Percentiles rank a stretch among this genome's conserved stretches.
Conservation (phyloP, 2,888 invertebrate species). For the Formica aserva region DNA sequence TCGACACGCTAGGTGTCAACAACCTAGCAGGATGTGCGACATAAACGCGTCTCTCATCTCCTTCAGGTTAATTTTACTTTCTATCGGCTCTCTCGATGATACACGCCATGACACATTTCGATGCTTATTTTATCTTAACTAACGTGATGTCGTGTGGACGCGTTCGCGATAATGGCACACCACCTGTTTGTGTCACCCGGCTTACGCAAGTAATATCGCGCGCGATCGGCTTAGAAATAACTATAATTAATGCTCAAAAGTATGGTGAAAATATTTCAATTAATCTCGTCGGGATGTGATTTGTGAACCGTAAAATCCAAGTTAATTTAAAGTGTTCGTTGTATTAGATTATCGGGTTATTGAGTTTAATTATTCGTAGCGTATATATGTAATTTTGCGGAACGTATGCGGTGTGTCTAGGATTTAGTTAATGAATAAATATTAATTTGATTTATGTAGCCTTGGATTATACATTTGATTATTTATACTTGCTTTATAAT, state of each 20-base stretch:
- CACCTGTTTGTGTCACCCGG: conserved; percentile 16
- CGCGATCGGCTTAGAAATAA: conserved; percentile 28
- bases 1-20: conserved; percentile 64
- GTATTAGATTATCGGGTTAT: background rate
- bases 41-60: conserved; percentile 27
- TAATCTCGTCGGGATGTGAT: background rate
- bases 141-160: background rate
- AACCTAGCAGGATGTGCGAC: conserved; percentile 62
- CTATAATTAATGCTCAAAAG: conserved; percentile 8
- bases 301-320: background rate
- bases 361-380: background rate
- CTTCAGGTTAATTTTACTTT: conserved; percentile 58
- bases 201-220: conserved; percentile 33
- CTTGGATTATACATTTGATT: background rate
- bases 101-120: conserved; percentile 36
- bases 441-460: background rate
- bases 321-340: conserved; percentile 18
- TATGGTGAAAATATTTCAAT: conserved; percentile 1
- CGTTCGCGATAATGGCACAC: conserved; percentile 14
- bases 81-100: conserved; percentile 34
- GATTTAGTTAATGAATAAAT: background rate
- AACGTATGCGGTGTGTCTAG: background rate
- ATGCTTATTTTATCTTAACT: conserved; percentile 40
- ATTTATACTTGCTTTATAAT: background rate
- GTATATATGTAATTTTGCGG: background rate